phyloP scores from a whole-genome alignment of 2,113 vertebrate genomes.

The Eptesicus fuscus region DNA sequence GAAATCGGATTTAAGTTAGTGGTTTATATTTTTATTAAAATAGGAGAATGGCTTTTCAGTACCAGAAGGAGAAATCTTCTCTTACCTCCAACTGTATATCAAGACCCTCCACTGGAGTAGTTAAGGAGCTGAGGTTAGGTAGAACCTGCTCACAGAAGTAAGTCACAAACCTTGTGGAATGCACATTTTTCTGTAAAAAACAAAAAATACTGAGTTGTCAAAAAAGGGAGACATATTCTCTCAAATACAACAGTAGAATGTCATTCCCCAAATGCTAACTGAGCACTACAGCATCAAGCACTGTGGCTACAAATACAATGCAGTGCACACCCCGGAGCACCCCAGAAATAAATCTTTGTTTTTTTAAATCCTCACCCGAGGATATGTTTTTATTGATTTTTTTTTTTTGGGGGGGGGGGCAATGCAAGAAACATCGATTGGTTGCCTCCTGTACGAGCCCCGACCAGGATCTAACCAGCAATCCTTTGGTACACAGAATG shows the following conservation, averaged over 20 bases:
- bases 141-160: constrained; percentile 98
- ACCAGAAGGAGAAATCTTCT: constrained; percentile 16
- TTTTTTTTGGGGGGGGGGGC: too few relatives aligned
- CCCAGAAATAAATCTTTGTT: background rate
- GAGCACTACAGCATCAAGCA: background rate
- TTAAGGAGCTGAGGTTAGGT: constrained; percentile 92
- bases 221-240: background rate
- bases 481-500: background rate
- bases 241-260: background rate
- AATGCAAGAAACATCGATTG: background rate
- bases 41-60: background rate
- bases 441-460: background rate
- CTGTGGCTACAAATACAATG: background rate
- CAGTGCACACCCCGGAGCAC: background rate
- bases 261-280: background rate
- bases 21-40: constrained; percentile 6
- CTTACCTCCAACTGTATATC: constrained; percentile 98
- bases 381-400: too few relatives aligned
- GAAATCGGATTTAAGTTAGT: constrained; percentile 3
- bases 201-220: background rate
- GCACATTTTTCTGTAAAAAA: constrained; percentile 95
- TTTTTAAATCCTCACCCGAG: background rate
- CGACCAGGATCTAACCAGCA: background rate
- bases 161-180: constrained; percentile 97
- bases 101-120: constrained; percentile 93